A percentile compares a stretch with the other conserved stretches of the same genome.
Evolutionary conservation across 1,140 invertebrate genomes (phyloP).

Genomic region (Orchesella cincta): DNA sequence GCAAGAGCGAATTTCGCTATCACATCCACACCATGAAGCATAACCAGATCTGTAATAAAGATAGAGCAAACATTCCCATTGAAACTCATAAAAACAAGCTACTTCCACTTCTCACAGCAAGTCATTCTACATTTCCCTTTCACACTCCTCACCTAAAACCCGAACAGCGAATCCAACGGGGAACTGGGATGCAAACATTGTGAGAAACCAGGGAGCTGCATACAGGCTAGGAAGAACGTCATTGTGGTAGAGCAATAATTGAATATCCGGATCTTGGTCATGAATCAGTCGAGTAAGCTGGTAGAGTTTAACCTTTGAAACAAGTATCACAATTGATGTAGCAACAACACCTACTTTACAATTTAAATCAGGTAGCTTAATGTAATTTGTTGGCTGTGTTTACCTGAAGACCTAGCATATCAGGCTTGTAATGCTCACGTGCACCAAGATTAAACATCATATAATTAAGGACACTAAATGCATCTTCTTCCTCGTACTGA

Average conservation of each 20-base stretch:
- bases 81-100: no score
- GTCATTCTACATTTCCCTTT: no score
- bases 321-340: conserved; percentile 26
- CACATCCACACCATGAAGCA: conserved; percentile 84
- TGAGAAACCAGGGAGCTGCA: conserved; percentile 93
- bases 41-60: conserved; percentile 75
- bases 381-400: background rate
- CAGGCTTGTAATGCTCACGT: conserved; percentile 83
- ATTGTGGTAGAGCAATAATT: conserved; percentile 75
- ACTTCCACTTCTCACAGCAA: no score
- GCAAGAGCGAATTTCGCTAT: conserved; percentile 86
- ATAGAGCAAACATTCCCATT: conserved; percentile 27
- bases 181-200: conserved; percentile 93
- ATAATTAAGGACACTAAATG: conserved; percentile 83
- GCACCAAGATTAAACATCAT: conserved; percentile 87
- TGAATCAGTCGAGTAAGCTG: conserved; percentile 89
- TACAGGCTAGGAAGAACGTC: conserved; percentile 93
- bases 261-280: conserved; percentile 73
- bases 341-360: no score
- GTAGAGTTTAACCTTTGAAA: conserved; percentile 74
- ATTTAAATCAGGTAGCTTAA: no score
- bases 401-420: conserved; percentile 87
- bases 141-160: conserved; percentile 86
- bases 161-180: conserved; percentile 91
- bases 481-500: conserved; percentile 85